Evolutionary conservation across 2,888 invertebrate species (phyloP), one percentile per base, ranked within the genome.

Genomic region (Ichneumoninae sp.): DNA sequence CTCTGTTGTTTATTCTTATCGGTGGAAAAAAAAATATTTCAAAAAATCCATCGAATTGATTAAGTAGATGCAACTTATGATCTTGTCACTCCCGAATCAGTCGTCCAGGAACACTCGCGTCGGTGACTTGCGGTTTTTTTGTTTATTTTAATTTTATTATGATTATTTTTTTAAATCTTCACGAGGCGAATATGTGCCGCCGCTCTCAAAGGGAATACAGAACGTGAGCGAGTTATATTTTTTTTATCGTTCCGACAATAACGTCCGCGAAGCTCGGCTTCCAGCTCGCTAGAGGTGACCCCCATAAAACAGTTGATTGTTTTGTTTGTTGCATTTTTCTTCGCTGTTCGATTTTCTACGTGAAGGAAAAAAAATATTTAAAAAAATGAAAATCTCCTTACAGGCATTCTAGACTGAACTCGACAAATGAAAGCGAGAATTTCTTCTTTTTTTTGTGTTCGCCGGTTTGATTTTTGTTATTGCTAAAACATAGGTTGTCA

Each of bases 61-160:
- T 13, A 13, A 47, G 30, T 44, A 50, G 80, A 81, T 81, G 74
- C 73, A 80, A 80, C 76, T 76, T 71, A 44, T 50, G 36, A 60
- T 68, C 71, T 73, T 68, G 74, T 54, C 78, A 68, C 66, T 47
- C 40, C 7, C 52, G 80, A 65, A 69, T 77, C 81, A 80, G 44
- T 66, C 80, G 57, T 65, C 75, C 60, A 66, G 57, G 75, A 65
- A 70, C 70, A 47, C 76, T 75, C 60, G 80, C 44, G 44, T 66
- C 66, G 71, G 60, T 80, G 66, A 74, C 30, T 30, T 30, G 60
- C 60, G 30, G 1, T 13, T 60, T 60, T 60, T 57, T 57, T 26
- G 10, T 8, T 54, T 19, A 22, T 30, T 30, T 22, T 57, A 7
- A 26, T 57, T 63, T 52, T 69, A 13, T 50, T 40, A 40, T 10